phyloP scores from a whole-genome alignment of 2,888 invertebrate species.

The Nomada ruficornis region DNA sequence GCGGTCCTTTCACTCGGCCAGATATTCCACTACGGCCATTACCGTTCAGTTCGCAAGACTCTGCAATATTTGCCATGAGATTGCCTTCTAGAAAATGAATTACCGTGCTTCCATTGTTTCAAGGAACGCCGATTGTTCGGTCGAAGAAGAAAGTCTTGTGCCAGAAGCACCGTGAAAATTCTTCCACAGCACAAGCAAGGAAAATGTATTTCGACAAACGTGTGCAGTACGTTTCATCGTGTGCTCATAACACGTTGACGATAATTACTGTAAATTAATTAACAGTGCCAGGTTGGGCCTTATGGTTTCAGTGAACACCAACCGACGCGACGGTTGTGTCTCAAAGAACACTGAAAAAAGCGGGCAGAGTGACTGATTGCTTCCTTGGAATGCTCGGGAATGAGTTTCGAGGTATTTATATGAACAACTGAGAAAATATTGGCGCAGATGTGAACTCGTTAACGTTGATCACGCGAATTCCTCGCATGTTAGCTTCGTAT shows the following conservation, averaged over 20 bases:
- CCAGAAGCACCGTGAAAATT: constrained; percentile 16
- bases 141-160: constrained; percentile 19
- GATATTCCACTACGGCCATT: constrained; percentile 37
- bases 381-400: constrained; percentile 24
- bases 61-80: constrained; percentile 37
- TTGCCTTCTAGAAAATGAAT: constrained; percentile 66
- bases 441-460: constrained; percentile 36
- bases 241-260: constrained; percentile 14
- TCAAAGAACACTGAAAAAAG: constrained; percentile 2
- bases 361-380: constrained; percentile 28
- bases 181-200: not conserved
- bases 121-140: constrained; percentile 50
- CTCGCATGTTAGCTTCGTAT: not conserved
- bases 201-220: constrained; percentile 29
- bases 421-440: constrained; percentile 27
- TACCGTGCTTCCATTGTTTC: constrained; percentile 61
- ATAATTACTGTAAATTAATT: constrained; percentile 47
- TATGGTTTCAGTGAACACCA: not conserved
- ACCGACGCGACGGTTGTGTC: not conserved
- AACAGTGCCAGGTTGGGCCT: not conserved
- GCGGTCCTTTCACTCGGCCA: constrained; percentile 53
- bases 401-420: constrained; percentile 19
- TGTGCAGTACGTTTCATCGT: not conserved
- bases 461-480: constrained; percentile 29
- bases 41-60: constrained; percentile 10